Percentiles rank a stretch among this genome's conserved stretches.
Evolutionary conservation across 2,113 vertebrate species (phyloP).

Genomic region (Rhinoderma darwinii): DNA sequence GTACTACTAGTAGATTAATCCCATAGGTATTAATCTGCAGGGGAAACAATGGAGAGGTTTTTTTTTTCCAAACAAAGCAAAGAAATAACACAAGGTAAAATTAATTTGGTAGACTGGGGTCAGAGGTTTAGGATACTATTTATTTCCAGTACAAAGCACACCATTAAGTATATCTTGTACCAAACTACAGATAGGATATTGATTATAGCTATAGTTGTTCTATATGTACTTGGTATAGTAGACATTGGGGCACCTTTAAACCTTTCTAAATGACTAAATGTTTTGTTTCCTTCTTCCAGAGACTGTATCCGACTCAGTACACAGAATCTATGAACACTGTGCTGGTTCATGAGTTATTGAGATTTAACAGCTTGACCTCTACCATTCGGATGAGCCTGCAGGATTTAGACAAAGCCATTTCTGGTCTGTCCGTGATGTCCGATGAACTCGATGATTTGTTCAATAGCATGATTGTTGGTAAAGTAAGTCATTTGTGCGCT

Average conservation of each 20-base stretch:
- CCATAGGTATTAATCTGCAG: background rate
- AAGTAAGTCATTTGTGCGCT: conserved; percentile 59
- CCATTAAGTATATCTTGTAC: background rate
- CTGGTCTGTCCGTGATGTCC: conserved; percentile 59
- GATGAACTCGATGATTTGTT: conserved; percentile 61
- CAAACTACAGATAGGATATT: background rate
- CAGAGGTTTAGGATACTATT: background rate
- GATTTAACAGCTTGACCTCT: conserved; percentile 53
- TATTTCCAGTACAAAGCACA: background rate
- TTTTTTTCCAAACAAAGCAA: background rate
- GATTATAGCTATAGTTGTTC: background rate
- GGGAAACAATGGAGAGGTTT: background rate
- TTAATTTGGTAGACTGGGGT: background rate
- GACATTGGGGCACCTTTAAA: background rate
- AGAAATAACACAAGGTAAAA: background rate
- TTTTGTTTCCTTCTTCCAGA: conserved; percentile 58
- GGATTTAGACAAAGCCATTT: conserved; percentile 58
- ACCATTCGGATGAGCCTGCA: conserved; percentile 57
- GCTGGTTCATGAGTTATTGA: conserved; percentile 37
- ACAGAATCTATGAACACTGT: conserved; percentile 58
- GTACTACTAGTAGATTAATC: too few species aligned
- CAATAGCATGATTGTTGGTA: conserved; percentile 61
- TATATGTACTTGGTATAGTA: background rate
- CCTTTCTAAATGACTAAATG: background rate
- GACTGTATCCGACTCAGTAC: conserved; percentile 51